Conservation (phyloP, 2,888 invertebrate genomes). For the Amblyteles armatorius region DNA sequence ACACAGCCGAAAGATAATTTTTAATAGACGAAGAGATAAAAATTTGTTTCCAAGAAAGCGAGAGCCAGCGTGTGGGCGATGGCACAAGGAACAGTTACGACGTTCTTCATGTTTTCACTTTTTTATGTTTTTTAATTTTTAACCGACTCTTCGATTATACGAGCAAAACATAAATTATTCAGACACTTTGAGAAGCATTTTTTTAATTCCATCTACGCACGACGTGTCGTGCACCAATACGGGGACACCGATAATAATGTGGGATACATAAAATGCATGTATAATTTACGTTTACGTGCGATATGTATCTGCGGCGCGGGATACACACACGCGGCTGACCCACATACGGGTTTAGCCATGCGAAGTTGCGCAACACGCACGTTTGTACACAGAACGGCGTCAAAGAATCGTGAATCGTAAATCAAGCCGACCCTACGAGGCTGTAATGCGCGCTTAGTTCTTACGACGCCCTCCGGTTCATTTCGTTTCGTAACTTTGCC, state of each 20-base stretch:
- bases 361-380: constrained; percentile 50
- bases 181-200: constrained; percentile 6
- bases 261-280: constrained; percentile 24
- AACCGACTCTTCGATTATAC: constrained; percentile 20
- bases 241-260: background rate
- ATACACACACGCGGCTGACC: constrained; percentile 57
- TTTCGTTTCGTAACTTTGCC: constrained; percentile 31
- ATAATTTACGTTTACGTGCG: constrained; percentile 11
- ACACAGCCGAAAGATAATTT: background rate
- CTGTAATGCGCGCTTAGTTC: constrained; percentile 36
- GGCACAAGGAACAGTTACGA: background rate
- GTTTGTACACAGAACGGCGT: constrained; percentile 42
- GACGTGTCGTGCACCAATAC: background rate
- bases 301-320: constrained; percentile 43
- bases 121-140: background rate
- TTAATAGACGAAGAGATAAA: constrained; percentile 15
- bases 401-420: constrained; percentile 63
- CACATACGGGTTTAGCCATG: constrained; percentile 49
- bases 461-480: constrained; percentile 46
- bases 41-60: constrained; percentile 11
- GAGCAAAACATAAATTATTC: constrained; percentile 27
- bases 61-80: constrained; percentile 14
- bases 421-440: constrained; percentile 60
- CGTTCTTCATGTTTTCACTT: background rate
- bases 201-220: background rate